Base-by-base conservation (phyloP, 2,113 vertebrate species). In the Lampris megalopsis region DNA sequence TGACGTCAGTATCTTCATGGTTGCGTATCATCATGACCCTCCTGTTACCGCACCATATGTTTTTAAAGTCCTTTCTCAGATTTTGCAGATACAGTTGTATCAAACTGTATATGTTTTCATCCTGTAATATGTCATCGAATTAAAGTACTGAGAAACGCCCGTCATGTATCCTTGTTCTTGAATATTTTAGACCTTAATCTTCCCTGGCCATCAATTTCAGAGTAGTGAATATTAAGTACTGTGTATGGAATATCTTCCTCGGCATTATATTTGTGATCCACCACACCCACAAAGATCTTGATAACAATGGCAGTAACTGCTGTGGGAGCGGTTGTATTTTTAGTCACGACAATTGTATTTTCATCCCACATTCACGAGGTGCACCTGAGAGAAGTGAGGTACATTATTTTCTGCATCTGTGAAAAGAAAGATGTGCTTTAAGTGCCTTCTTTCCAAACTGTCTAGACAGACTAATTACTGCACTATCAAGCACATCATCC, bases 401-500 rank as follows among this genome's bases (percentile, higher is more conserved):
- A 38, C 66, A 58, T 48, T 64, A 40, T 78, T 75, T 71, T 81
- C 36, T 2, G 62, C 60, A 81, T 87, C 59, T 79, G 73, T 86
- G 75, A 79, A 24, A 24, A 71, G 68, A 81, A 82, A 80, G 75
- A 80, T 81, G 80, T 81, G 71, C 81, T 90, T 89, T 80, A 88
- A 81, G 77, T 71, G 75, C 65, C 87, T 88, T 88, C 86, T 87
- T 88, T 86, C 81, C 81, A 85, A 90, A 88, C 76, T 64, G 91
- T 94, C 94, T 93, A 93, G 92, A 94, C 91, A 76, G 84, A 78
- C 75, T 93, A 87, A 94, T 94, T 92, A 92, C 72, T 63, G 74
- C 56, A 53, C 48, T 77, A 43, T 81, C 85, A 58, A 73, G 81
- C 77, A 74, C 75, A 83, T 88, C 86, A 81, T 83, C 77, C 50